These are phyloP conservation scores for Eueremaeus valkanovi DNA, from an alignment of 2,888 invertebrate genomes.

Conservation along the genomic window DNA sequence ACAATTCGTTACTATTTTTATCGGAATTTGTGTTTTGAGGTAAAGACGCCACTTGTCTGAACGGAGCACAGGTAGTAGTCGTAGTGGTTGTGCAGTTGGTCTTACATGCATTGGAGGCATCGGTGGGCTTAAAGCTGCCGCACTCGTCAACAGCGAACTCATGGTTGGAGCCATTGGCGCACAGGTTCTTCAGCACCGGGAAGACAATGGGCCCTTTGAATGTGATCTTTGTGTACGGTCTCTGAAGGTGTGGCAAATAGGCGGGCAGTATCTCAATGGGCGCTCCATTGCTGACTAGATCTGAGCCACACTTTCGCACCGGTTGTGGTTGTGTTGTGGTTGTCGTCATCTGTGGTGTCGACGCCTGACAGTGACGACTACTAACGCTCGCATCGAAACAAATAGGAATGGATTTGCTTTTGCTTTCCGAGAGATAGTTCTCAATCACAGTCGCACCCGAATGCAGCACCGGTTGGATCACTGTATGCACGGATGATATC, in stretches of 20 bases:
- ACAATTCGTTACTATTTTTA: neutral
- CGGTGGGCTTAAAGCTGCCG: neutral
- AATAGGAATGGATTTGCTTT: constrained; percentile 6
- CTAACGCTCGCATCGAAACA: neutral
- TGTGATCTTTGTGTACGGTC: constrained; percentile 41
- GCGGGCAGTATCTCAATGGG: constrained; percentile 42
- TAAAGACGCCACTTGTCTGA: constrained; percentile 33
- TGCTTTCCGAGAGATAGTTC: constrained; percentile 5
- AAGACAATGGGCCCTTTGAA: constrained; percentile 41
- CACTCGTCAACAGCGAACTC: constrained; percentile 35
- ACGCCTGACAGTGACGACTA: neutral
- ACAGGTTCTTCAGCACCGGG: constrained; percentile 38
- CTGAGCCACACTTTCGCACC: constrained; percentile 8
- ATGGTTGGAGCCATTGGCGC: neutral
- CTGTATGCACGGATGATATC: constrained; percentile 13
- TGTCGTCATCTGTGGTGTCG: constrained; percentile 22
- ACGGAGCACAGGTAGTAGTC: neutral
- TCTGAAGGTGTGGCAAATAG: constrained; percentile 39
- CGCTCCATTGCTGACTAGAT: constrained; percentile 1
- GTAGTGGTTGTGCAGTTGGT: neutral
- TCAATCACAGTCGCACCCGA: constrained; percentile 31
- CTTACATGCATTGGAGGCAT: neutral
- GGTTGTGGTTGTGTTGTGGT: constrained; percentile 11
- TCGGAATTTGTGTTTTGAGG: neutral
- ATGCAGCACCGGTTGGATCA: constrained; percentile 23